Evolutionary conservation across 2,797 vertebrate species (phyloP).

Genomic region (Trichosurus vulpecula): DNA sequence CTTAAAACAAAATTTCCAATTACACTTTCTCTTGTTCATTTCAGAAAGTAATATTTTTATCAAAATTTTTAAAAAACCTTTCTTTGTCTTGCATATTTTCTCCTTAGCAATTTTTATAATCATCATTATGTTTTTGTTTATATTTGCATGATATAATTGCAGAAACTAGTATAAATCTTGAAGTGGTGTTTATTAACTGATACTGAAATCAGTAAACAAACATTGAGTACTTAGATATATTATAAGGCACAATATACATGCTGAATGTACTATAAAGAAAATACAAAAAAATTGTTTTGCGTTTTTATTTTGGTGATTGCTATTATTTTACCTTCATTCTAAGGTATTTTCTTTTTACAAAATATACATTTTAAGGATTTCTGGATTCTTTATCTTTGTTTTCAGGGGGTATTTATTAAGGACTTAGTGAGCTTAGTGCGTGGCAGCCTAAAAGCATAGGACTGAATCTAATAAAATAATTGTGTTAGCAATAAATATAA

Average conservation of each 20-base stretch:
- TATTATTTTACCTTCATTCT: background rate
- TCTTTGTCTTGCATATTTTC: background rate
- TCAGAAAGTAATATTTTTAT: background rate
- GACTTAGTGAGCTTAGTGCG: background rate
- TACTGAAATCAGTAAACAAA: background rate
- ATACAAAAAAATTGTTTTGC: background rate
- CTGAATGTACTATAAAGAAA: background rate
- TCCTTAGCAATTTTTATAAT: background rate
- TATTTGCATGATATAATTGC: background rate
- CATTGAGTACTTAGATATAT: background rate
- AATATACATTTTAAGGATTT: background rate
- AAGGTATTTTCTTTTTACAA: background rate
- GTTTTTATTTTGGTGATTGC: background rate
- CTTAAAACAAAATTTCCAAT: background rate
- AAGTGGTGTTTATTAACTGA: background rate
- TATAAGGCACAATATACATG: background rate
- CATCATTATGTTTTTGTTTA: background rate
- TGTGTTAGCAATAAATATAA: background rate
- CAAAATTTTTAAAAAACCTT: background rate
- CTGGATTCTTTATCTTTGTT: background rate
- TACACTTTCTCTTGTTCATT: background rate
- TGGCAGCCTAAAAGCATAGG: background rate
- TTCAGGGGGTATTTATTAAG: background rate
- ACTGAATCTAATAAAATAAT: background rate
- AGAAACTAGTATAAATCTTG: background rate